Base-by-base conservation (phyloP, 92 coral and sea anemone genomes). In the Parazoanthus darwini region DNA sequence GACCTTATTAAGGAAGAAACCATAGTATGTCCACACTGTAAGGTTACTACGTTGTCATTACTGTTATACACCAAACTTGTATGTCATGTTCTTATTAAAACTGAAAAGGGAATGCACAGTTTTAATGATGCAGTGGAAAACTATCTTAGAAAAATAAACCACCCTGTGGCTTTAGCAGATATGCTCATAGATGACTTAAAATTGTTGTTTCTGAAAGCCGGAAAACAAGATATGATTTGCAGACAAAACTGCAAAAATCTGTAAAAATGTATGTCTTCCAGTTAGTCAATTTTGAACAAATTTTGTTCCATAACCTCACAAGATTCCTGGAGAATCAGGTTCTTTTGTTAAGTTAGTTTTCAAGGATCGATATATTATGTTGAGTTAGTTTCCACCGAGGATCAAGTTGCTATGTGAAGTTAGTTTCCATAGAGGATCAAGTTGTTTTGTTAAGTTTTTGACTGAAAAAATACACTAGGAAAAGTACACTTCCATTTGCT, bases 211-310 rank as follows among this genome's bases (percentile, higher is more conserved):
- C 65, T 84, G 65, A 76, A 83, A n/a, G 83, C 88, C 35, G 91
- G 91, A 68, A 68, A 89, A 83, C 82, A 73, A 74, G 46, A 89
- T 39, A 83, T 89, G 88, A 83, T 29, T 89, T 83, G 20, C 73
- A 85, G 84, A 77, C 85, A 75, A 89, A 89, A 84, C 70, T 74
- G 82, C 91, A 33, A 50, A 76, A 89, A 73, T 85, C 80, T 89
- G 91, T 88, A 80, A 79, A 79, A 86, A 86, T 74, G 82, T 86
- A 76, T 86, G 82, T 63, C 68, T 85, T 85, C 80, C 81, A 50
- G 86, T 79, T 29, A 79, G 38, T 44, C 38, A 44, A 79, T 29
- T 79, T 79, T 79, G 56, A 79, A 79, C 82, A 79, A 79, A 79
- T 79, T 79, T 79, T 79, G 82, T 79, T 79, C 82, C 82, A 79